Conservation (phyloP, 2,797 vertebrate genomes). For the Halcyon smyrnensis region DNA sequence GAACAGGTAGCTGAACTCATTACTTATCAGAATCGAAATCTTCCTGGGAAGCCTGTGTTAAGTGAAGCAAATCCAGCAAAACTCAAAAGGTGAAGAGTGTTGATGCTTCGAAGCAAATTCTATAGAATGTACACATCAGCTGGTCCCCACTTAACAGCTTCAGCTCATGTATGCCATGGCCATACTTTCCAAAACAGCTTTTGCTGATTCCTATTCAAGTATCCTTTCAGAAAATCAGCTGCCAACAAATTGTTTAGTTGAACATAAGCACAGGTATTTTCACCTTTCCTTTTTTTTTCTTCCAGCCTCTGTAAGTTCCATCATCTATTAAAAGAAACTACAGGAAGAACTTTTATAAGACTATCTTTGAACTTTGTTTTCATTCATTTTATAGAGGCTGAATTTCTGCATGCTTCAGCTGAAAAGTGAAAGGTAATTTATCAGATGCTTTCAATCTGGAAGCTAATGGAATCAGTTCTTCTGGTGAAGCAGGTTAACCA, state of each 20-base stretch:
- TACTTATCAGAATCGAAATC: background rate
- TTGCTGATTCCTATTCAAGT: background rate
- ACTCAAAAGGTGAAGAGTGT: background rate
- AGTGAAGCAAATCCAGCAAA: constrained; percentile 15
- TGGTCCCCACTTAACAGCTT: background rate
- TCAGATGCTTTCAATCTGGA: background rate
- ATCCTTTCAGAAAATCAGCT: background rate
- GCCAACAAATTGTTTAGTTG: background rate
- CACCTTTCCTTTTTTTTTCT: background rate
- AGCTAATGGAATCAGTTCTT: constrained; percentile 21
- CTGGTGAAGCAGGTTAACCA: background rate
- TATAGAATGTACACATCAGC: background rate
- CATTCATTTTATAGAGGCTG: background rate
- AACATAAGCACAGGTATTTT: background rate
- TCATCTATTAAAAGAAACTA: background rate
- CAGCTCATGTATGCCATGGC: background rate
- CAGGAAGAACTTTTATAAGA: background rate
- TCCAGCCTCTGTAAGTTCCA: background rate
- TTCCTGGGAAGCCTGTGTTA: background rate
- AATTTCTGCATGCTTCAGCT: constrained; percentile 34
- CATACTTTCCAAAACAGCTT: background rate
- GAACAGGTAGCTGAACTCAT: background rate
- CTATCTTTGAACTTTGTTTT: constrained; percentile 16
- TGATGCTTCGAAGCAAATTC: background rate
- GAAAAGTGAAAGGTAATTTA: constrained; percentile 43